Percentiles rank a stretch among this genome's conserved stretches.
These are phyloP conservation scores for Chrysolina americana DNA, from an alignment of 2,888 invertebrate species.

Conservation along the genomic window DNA sequence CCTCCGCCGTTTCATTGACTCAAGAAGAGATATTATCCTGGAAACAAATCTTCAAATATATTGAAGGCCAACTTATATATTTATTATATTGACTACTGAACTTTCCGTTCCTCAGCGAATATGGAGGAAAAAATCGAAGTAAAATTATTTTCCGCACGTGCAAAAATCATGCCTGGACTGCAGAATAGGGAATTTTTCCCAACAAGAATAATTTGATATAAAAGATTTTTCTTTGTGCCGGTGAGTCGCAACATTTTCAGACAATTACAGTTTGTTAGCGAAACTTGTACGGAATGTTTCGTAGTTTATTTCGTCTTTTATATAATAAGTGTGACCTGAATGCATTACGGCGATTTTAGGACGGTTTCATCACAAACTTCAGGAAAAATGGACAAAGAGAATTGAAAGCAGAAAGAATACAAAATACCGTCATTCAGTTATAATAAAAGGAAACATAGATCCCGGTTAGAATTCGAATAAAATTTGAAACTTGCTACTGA, in stretches of 20 bases:
- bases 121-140: not conserved
- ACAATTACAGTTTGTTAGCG: conserved; percentile 8
- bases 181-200: not conserved
- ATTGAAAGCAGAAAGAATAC: no score
- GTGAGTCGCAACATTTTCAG: not conserved
- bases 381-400: not conserved
- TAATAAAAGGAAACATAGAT: no score
- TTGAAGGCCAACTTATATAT: no score
- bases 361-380: not conserved
- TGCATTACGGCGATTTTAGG: not conserved
- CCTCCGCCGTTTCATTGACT: no score
- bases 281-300: not conserved
- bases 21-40: no score
- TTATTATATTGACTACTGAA: not conserved
- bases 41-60: no score
- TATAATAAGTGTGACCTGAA: not conserved
- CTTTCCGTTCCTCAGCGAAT: not conserved
- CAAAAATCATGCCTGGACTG: not conserved
- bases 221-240: not conserved
- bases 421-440: no score
- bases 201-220: not conserved
- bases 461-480: no score
- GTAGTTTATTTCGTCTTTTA: not conserved
- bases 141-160: not conserved
- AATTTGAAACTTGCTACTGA: no score